These are phyloP conservation scores for Leucopsar rothschildi DNA, from an alignment of 2,113 vertebrate genomes.

Conservation along the genomic window DNA sequence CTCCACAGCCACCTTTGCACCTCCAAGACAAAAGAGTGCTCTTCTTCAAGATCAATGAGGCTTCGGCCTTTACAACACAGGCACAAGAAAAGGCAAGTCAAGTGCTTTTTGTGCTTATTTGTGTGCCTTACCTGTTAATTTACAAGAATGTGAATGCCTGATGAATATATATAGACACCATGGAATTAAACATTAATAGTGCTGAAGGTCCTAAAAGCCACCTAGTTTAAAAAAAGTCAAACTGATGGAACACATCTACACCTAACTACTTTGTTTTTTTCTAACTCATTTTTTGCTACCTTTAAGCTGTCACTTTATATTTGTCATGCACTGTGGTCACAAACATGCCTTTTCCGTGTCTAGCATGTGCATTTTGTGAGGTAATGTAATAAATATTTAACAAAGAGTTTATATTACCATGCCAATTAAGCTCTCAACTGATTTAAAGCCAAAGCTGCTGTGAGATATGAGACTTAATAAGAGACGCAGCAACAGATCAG, in stretches of 20 bases:
- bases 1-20: background rate
- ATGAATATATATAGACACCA: background rate
- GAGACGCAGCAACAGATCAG: background rate
- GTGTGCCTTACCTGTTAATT: background rate
- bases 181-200: background rate
- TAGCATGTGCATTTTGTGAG: slow-evolving; percentile 14
- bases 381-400: slow-evolving; percentile 48
- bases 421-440: slow-evolving; percentile 39
- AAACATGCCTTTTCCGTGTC: background rate
- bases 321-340: background rate
- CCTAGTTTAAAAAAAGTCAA: background rate
- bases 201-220: background rate
- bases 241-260: background rate
- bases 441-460: slow-evolving; percentile 37
- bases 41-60: background rate
- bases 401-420: slow-evolving; percentile 46
- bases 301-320: slow-evolving; percentile 22
- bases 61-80: background rate
- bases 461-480: background rate
- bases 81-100: background rate
- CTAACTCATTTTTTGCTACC: background rate
- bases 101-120: background rate
- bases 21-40: background rate
- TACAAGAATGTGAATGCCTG: background rate
- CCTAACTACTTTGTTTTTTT: background rate